Base-by-base conservation (phyloP, 2,797 vertebrate species). In the Xyrichtys novacula region DNA sequence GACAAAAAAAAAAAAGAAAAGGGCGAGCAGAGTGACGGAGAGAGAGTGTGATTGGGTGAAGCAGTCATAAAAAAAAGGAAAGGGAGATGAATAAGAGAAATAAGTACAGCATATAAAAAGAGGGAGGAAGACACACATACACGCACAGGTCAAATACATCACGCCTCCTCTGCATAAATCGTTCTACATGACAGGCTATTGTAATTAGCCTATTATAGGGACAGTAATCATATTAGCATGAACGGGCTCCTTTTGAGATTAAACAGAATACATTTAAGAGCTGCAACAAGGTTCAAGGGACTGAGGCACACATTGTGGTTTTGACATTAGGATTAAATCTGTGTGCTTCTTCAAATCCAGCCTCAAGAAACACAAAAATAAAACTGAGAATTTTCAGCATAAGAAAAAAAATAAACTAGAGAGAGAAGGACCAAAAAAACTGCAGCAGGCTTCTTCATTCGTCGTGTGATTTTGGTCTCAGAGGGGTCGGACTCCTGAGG, bases 181-280 rank as follows among this genome's bases (percentile, higher is more conserved):
- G 42, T 59, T 88, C 76, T 62, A 71, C 76, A 72, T 81, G 81
- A 77, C 80, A 75, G 75, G 52, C 65, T 62, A 59, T 74, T 81
- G 74, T 86, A 82, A 90, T 87, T 86, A 84, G 69, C 61, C 73
- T 46, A 74, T 82, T 86, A 85, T 74, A 64, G 61, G 52, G 75
- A 77, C 54, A 73, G 52, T 83, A 74, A 88, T 80, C 65, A 76
- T 76, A 69, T 74, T 57, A 73, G 54, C 48, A 64, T 71, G 52
- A 76, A 77, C 60, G 34, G 39, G 48, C 14, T 76, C 61, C 65
- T 79, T 39, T 73, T 78, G 48, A 64, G 66, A 83, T 66, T 62
- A 43, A 74, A 66, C 34, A 71, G 55, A 75, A 80, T 40, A 69
- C 23, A 81, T 65, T 84, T 66, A 64, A 68, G 31, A 57, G 42